These are phyloP conservation scores for Calliphora vomitoria DNA, from an alignment of 2,888 invertebrate species.

Conservation along the genomic window DNA sequence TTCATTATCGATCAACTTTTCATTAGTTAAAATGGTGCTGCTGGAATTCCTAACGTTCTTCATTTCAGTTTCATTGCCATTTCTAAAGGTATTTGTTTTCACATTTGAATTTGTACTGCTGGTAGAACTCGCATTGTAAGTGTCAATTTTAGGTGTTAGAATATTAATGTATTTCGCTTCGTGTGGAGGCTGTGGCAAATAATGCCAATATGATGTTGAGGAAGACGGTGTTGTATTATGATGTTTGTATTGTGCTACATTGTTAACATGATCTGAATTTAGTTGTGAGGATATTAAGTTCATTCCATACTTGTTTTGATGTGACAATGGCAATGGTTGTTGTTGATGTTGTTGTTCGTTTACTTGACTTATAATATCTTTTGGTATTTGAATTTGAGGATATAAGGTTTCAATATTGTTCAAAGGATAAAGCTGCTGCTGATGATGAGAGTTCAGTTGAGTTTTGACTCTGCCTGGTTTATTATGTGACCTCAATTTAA, in stretches of 20 bases:
- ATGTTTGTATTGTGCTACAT: neutral
- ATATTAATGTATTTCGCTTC: neutral
- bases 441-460: neutral
- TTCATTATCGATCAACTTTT: conserved; percentile 25
- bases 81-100: neutral
- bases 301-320: neutral
- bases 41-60: neutral
- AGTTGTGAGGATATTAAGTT: conserved; percentile 6
- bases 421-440: conserved; percentile 1
- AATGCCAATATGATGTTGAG: neutral
- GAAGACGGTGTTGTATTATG: neutral
- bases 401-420: conserved; percentile 10
- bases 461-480: neutral
- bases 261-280: neutral
- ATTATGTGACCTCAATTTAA: neutral
- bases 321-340: neutral
- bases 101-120: neutral
- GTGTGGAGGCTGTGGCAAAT: neutral
- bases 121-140: neutral
- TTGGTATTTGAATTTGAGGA: conserved; percentile 37
- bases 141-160: neutral
- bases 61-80: neutral
- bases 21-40: conserved; percentile 18
- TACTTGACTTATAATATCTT: conserved; percentile 28
- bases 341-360: conserved; percentile 35